Base-by-base conservation (phyloP, 2,113 vertebrate genomes). In the Syngnathus typhle region DNA sequence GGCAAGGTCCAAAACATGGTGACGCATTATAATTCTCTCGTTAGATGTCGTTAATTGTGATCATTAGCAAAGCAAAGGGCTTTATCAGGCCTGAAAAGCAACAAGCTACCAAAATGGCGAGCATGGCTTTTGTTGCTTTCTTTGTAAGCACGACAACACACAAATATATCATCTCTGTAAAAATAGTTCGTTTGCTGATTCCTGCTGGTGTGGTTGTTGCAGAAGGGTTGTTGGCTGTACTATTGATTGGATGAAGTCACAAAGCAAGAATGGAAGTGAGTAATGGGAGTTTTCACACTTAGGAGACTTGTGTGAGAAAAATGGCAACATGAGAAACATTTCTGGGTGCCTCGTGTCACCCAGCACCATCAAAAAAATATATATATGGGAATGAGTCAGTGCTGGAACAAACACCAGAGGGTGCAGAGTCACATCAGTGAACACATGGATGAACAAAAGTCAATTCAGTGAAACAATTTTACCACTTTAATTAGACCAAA, bases 231-330 rank as follows among this genome's bases (percentile, higher is more conserved):
- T 61, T 72, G 67, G 64, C 46, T 56, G 7, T n/a, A 21, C 23
- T 71, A 70, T 67, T 76, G 59, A 75, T 71, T 69, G 37, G 73
- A 69, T 38, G 69, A 80, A 71, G 63, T 49, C 21, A 39, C 55
- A 49, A 39, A 67, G 55, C 19, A 66, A 49, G 46, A 69, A 51
- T 55, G 16, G 60, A 55, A 49, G 60, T 64, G 62, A 47, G 64
- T 70, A 62, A 62, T 55, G 38, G 1, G 41, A 64, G 21, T 70
- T 63, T 66, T 69, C 44, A 47, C 70, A 63, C 55, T 60, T 43
- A 46, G 58, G 61, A 72, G 49, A 39, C 43, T 41, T 41, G 43
- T 18, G 49, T 38, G 54, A 27, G 51, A 49, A 61, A 49, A 52
- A 23, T 21, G 44, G 52, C 55, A 27, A 13, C 21, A n/a, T 44